Base-by-base conservation (phyloP, 2,113 vertebrate genomes). In the Glaucidium brasilianum region DNA sequence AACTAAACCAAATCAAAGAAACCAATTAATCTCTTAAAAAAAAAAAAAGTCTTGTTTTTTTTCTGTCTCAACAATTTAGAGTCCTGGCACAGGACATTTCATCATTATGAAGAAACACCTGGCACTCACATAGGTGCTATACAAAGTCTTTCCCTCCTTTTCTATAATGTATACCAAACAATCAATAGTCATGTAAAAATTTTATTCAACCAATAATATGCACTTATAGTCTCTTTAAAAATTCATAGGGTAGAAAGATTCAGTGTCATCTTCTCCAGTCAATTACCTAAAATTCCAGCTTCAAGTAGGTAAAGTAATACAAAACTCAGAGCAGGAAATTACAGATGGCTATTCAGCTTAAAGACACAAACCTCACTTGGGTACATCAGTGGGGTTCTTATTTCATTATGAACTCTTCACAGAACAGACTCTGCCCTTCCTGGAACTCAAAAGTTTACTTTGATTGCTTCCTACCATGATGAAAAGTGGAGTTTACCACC, bases 401-500 rank as follows among this genome's bases (percentile, higher is more conserved):
- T 8, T 95, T 79, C 60, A 52, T 53, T 58, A 78, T 11, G 17
- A 94, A 60, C 62, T 77, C 80, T 63, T 69, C 56, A 69, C 0
- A 75, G 41, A 93, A 76, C 4, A 77, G 74, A 79, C 50, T 85
- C 5, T 63, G 43, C 19, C 27, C 34, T 76, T 94, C 47, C 55
- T 60, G n/a, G 95, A 89, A 88, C 72, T 87, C 37, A 35, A 58
- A 90, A 90, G 62, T 72, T 92, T 88, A 71, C 82, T 96, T 79
- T 26, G 6, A 75, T 68, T 66, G 35, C 71, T 85, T 95, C 77
- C 85, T 52, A 76, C 29, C 52, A 85, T 26, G 20, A 96, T n/a
- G 29, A 95, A 92, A 85, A 68, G 23, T 26, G 12, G 62, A 62
- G 68, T 76, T 93, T 74, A 90, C 29, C 22, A 77, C 25, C 64